Evolutionary conservation across 1,140 invertebrate species (phyloP).

Genomic region (Coelopa frigida): DNA sequence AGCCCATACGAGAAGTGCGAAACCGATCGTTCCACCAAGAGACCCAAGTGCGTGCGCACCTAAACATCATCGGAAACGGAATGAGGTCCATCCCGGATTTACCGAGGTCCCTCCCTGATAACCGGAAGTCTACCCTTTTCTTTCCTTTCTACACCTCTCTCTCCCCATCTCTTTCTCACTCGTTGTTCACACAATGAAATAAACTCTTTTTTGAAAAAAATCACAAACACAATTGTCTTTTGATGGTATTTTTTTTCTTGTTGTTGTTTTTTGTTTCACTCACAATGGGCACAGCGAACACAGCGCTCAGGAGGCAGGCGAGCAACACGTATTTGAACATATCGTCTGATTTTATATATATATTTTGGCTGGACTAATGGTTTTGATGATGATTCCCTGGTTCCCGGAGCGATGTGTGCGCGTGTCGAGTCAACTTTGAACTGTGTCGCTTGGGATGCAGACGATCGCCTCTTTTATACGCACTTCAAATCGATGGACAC

Average conservation of each 20-base stretch:
- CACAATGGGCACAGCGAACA: constrained; percentile 8
- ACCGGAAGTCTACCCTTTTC: too few relatives aligned
- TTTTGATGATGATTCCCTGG: background rate
- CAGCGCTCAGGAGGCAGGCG: constrained; percentile 6
- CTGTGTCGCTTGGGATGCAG: constrained; percentile 7
- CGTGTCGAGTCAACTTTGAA: constrained; percentile 9
- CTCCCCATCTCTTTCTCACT: too few relatives aligned
- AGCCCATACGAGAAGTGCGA: constrained; percentile 59
- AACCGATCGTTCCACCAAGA: constrained; percentile 55
- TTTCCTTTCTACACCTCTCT: too few relatives aligned
- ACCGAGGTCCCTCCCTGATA: too few relatives aligned
- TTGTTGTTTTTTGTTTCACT: too few relatives aligned
- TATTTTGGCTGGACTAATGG: constrained; percentile 1
- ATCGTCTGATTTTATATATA: constrained; percentile 5
- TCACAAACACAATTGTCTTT: too few relatives aligned
- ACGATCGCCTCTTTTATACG: constrained; percentile 11
- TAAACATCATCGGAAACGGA: too few relatives aligned
- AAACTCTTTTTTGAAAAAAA: too few relatives aligned
- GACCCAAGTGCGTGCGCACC: constrained; percentile 56
- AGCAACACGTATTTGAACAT: constrained; percentile 12
- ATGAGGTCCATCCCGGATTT: too few relatives aligned
- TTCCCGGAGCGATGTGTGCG: constrained; percentile 7
- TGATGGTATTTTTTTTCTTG: too few relatives aligned
- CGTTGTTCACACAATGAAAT: too few relatives aligned
- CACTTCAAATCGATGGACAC: background rate